Percentiles rank a stretch among this genome's conserved stretches.
These are phyloP conservation scores for Cheirogaleus major DNA, from an alignment of 2,797 vertebrate species.

Conservation along the genomic window DNA sequence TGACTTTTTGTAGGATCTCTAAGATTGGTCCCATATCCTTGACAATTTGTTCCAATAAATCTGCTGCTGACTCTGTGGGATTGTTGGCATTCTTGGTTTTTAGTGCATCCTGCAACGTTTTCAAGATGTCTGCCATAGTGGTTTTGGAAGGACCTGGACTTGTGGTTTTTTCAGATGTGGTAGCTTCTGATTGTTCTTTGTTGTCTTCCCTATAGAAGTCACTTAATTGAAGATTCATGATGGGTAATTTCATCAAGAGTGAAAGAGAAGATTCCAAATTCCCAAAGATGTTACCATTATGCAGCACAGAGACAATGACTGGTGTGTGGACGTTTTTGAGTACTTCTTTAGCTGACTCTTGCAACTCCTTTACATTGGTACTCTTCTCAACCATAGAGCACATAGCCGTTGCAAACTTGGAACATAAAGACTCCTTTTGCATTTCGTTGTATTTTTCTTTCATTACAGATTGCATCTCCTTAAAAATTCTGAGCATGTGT, in stretches of 20 bases:
- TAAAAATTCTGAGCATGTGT: slow-evolving; percentile 70
- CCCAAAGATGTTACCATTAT: slow-evolving; percentile 38
- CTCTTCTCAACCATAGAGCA: slow-evolving; percentile 57
- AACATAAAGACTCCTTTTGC: slow-evolving; percentile 14
- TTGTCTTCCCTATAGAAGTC: slow-evolving; percentile 74
- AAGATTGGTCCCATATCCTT: slow-evolving; percentile 58
- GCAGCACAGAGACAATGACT: slow-evolving; percentile 54
- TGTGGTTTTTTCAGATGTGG: background rate
- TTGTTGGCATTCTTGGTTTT: slow-evolving; percentile 19
- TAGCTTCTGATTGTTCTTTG: slow-evolving; percentile 29
- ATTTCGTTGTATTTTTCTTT: slow-evolving; percentile 4
- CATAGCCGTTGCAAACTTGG: slow-evolving; percentile 10
- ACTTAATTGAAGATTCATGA: slow-evolving; percentile 72
- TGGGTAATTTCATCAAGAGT: slow-evolving; percentile 59
- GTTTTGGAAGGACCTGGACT: background rate
- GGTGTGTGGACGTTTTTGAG: background rate
- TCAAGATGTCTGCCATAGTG: background rate
- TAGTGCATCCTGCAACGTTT: slow-evolving; percentile 36
- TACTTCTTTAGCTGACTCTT: slow-evolving; percentile 28
- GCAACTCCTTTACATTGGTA: slow-evolving; percentile 27
- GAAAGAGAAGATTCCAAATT: slow-evolving; percentile 70
- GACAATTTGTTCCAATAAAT: slow-evolving; percentile 70
- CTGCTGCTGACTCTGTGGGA: slow-evolving; percentile 46
- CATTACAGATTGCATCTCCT: slow-evolving; percentile 67
- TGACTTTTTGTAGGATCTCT: slow-evolving; percentile 68